Evolutionary conservation across 2,113 vertebrate species (phyloP), one percentile per base, ranked within the genome.

Genomic region (Pogona vitticeps): DNA sequence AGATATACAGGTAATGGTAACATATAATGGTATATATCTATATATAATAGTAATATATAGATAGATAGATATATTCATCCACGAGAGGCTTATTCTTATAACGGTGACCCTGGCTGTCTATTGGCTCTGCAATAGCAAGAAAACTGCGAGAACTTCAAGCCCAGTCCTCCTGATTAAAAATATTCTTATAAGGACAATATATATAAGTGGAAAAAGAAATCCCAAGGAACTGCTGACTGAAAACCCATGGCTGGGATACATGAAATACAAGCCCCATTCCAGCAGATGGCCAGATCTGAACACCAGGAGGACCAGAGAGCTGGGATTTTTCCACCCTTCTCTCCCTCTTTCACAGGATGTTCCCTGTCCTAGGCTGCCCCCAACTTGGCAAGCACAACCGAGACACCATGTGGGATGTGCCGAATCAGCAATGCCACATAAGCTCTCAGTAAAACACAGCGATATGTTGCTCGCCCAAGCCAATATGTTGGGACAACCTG

Each of bases 371-470:
- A 0, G 83, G 36, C 33, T 0, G 2, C 12, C n/a, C 78, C 71
- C 71, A 23, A 23, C 71, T 87, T 12, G 3, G 23, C 14, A 70
- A 40, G 75, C 0, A 2, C 70, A n/a, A 5, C 3, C 36, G 2
- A 63, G 70, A 52, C 5, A 90, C 65, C 85, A 0, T 46, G 17
- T 1, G 1, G 63, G 72, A 80, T 68, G 52, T 58, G 70, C 61
- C 1, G 59, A 88, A 36, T 59, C 83, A 88, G 78, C 88, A 85
- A 23, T 68, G 61, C 80, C 72, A 68, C 86, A n/a, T 68, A n/a
- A n/a, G 61, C 83, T 58, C n/a, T 79, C 80, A 76, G 68, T 58
- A 42, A 59, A 46, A 18, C 20, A 31, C 85, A 82, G 79, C 26
- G 18, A 67, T 56, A 84, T 38, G 76, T 84, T 67, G 76, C 76